Base-by-base conservation (phyloP, 2,888 invertebrate genomes). In the Diplazon laetatorius region DNA sequence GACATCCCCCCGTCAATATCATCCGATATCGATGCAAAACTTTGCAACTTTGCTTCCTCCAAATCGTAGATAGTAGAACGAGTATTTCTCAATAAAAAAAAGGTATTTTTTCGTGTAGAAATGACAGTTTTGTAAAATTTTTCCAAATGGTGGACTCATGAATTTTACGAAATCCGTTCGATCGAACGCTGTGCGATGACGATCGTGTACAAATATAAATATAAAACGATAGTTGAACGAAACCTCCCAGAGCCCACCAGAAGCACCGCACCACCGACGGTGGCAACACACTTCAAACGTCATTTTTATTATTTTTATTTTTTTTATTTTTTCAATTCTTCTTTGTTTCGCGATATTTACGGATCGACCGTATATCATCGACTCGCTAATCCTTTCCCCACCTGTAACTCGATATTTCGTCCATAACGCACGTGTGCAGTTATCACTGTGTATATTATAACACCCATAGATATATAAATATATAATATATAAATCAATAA, bases 301-400 rank as follows among this genome's bases (percentile, higher is more conserved):
- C 16, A 78, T 78, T n/a, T n/a, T n/a, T n/a, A n/a, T n/a, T n/a
- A n/a, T n/a, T n/a, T n/a, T n/a, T n/a, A n/a, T n/a, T n/a, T n/a
- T n/a, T n/a, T n/a, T n/a, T n/a, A n/a, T n/a, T n/a, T 78, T 78
- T 78, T 74, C 78, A 74, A 70, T 70, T 46, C 70, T 78, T 39
- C 65, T 78, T 70, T 70, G 78, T 74, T 74, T 60, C 70, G 65
- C n/a, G 74, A 74, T 69, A 78, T 78, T 78, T 78, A 78, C 74
- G 78, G n/a, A 78, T 70, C 78, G 39, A 25, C 65, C 42, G 74
- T 78, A 55, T 48, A 74, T 78, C 78, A 78, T 66, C 70, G 65
- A 39, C 70, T 74, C 52, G 30, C 69, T 48, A 65, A 70, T 74
- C 63, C 65, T 59, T 30, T 74, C 60, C 30, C 55, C 60, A 60